Base-by-base conservation (phyloP, 2,797 vertebrate species). In the Cuniculus paca region DNA sequence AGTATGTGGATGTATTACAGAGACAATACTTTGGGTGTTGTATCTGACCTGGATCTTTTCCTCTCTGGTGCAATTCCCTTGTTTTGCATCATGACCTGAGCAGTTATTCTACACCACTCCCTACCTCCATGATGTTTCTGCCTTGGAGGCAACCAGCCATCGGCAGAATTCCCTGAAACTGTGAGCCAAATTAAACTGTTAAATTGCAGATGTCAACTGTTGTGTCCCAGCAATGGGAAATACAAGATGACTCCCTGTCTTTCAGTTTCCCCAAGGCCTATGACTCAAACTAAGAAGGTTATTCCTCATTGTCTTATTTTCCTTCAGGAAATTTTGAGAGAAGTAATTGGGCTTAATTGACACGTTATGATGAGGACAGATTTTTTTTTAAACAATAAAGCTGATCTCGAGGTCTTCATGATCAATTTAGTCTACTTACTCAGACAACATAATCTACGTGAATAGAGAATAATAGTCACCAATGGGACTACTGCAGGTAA, bases 381-480 rank as follows among this genome's bases (percentile, higher is more conserved):
- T 63, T 72, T 12, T 92, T 92, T 72, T n/a, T n/a, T n/a, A n/a
- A 94, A 82, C 12, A 88, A 6, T 2, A 58, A 95, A 80, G 2
- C 6, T 36, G 24, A 20, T 45, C 85, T 24, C 20, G 2, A 70
- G n/a, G 4, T 74, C 20, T 74, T 79, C 61, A 56, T 68, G 13
- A 74, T 45, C 19, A 84, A 36, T 48, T 94, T 34, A 75, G 31
- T 72, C 0, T 77, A 39, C 1, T 80, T 90, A 92, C 58, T 72
- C 42, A 72, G 90, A 80, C 0, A 68, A 13, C 24, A 42, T n/a
- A 52, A 31, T 77, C 50, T 80, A 68, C 85, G 45, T 84, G 45
- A 87, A 91, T n/a, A 80, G 12, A 90, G 63, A n/a, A 70, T 77
- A 28, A 24, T 78, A 92, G 56, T 45, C 10, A 36, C 2, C 26